These are phyloP conservation scores for Sericinus montela DNA, from an alignment of 2,888 invertebrate species.

Conservation along the genomic window DNA sequence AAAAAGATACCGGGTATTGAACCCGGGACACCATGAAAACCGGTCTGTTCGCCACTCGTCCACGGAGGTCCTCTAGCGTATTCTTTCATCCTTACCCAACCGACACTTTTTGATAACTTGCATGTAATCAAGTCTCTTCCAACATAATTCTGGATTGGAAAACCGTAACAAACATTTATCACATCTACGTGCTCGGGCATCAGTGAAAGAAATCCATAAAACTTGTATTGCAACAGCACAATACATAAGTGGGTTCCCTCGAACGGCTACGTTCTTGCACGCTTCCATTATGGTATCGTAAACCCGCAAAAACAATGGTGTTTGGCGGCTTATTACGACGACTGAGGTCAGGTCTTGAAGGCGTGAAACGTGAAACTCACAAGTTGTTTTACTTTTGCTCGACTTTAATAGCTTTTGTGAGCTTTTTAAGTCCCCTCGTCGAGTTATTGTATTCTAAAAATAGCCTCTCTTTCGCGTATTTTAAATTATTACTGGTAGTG, in stretches of 20 bases:
- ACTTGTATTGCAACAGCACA: neutral
- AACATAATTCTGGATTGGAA: too few relatives aligned
- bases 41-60: too few relatives aligned
- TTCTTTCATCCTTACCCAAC: too few relatives aligned
- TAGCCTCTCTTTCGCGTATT: neutral
- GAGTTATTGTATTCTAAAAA: neutral
- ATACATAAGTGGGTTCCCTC: neutral
- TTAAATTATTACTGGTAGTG: neutral
- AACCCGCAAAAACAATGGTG: constrained; percentile 12
- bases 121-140: too few relatives aligned
- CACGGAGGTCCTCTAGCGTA: too few relatives aligned
- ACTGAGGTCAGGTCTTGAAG: constrained; percentile 5
- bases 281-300: neutral
- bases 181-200: neutral
- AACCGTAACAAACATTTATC: too few relatives aligned
- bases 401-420: neutral
- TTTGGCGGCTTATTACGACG: neutral
- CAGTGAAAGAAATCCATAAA: constrained; percentile 1
- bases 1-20: too few relatives aligned
- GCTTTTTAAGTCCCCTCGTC: neutral
- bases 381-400: neutral
- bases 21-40: too few relatives aligned
- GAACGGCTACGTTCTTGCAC: neutral
- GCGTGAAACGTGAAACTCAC: neutral
- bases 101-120: too few relatives aligned